These are phyloP conservation scores for Strigamia maritima DNA, from an alignment of 2,888 invertebrate species.

Conservation along the genomic window DNA sequence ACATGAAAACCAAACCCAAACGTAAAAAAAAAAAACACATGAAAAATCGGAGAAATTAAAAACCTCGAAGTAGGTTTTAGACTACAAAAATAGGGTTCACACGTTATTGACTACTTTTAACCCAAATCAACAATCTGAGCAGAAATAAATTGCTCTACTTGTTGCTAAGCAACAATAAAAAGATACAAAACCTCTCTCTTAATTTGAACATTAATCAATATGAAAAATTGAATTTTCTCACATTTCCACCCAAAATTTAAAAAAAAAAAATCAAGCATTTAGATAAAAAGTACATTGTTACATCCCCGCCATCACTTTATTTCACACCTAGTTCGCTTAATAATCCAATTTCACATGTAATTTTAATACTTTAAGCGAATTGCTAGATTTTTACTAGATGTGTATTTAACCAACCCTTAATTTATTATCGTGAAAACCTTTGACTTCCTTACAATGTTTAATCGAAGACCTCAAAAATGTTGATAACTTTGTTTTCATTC, in stretches of 20 bases:
- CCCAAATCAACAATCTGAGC: constrained; percentile 1
- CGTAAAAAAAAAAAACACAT: no score
- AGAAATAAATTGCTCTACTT: background rate
- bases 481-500: background rate
- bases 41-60: background rate
- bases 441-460: background rate
- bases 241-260: no score
- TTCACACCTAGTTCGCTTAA: background rate
- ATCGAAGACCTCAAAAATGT: background rate
- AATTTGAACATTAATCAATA: background rate
- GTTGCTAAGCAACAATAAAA: background rate
- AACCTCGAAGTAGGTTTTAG: background rate
- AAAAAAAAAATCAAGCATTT: background rate
- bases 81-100: background rate
- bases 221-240: no score
- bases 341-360: background rate
- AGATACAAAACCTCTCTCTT: background rate
- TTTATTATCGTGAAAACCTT: background rate
- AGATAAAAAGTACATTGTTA: no score
- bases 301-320: background rate
- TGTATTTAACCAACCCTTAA: background rate
- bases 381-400: background rate
- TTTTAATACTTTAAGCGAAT: background rate
- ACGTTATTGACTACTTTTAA: background rate
- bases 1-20: background rate